Evolutionary conservation across 2,888 invertebrate species (phyloP).

Genomic region (Bursaphelenchus okinawaensis): DNA sequence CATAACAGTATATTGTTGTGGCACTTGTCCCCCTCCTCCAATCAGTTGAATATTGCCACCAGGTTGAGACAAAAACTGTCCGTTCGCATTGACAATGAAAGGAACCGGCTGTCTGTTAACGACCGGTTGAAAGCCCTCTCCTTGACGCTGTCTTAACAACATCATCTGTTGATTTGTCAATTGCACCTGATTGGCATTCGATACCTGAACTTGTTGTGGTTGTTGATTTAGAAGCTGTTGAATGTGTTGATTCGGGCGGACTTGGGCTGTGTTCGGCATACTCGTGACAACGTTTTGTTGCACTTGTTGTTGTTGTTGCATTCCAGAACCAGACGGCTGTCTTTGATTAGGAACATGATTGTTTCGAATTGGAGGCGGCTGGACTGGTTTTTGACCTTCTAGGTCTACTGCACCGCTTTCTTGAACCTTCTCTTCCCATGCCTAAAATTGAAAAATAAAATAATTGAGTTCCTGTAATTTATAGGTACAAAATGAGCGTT

Average conservation of each 20-base stretch:
- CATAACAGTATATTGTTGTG: not conserved
- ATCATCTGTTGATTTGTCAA: not conserved
- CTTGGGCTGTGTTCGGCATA: conserved; percentile 12
- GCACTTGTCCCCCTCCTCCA: not conserved
- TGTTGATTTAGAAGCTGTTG: conserved; percentile 19
- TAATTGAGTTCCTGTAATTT: too few relatives aligned
- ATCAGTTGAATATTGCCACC: not conserved
- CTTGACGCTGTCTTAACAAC: not conserved
- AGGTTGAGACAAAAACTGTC: not conserved
- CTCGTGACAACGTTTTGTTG: conserved; percentile 9
- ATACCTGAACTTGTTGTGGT: conserved; percentile 9
- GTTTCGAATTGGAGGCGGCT: conserved; percentile 21
- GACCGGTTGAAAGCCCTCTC: not conserved
- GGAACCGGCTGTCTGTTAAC: not conserved
- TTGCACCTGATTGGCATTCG: not conserved
- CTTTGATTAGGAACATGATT: not conserved
- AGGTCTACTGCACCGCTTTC: conserved; percentile 47
- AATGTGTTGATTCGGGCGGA: conserved; percentile 11
- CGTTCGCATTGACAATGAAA: not conserved
- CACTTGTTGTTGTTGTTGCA: conserved; percentile 18
- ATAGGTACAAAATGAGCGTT: too few relatives aligned
- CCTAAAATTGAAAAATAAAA: too few relatives aligned
- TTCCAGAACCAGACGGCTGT: not conserved
- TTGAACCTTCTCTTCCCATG: conserved; percentile 51
- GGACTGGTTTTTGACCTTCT: conserved; percentile 27